A percentile compares a stretch with the other conserved stretches of the same genome.
Evolutionary conservation across 1,140 invertebrate genomes (phyloP).

Genomic region (Batillaria attramentaria): DNA sequence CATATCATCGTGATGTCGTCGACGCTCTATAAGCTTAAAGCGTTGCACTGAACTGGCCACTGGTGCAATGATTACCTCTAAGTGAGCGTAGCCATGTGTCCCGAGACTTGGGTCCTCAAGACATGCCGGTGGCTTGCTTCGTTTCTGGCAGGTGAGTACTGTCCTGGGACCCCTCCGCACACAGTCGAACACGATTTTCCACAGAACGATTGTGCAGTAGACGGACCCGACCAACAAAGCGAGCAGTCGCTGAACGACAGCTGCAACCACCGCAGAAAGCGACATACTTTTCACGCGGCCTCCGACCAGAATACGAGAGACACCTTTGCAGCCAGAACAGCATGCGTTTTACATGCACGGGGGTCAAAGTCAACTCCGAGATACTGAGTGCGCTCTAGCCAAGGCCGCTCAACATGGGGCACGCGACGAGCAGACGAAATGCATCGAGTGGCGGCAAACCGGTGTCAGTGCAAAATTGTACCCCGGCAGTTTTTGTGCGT

Average conservation of each 20-base stretch:
- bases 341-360: too few species aligned
- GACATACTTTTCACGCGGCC: not conserved
- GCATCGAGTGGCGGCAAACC: too few species aligned
- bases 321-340: too few species aligned
- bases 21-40: constrained; percentile 53
- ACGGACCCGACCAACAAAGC: not conserved
- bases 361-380: not conserved
- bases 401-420: not conserved
- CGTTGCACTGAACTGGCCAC: not conserved
- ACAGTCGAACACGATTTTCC: not conserved
- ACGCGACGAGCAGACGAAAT: not conserved
- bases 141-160: constrained; percentile 32
- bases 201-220: not conserved
- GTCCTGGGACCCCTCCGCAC: constrained; percentile 9
- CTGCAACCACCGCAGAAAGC: not conserved
- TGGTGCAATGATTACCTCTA: constrained; percentile 48
- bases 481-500: too few species aligned
- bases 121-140: constrained; percentile 49
- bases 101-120: constrained; percentile 54
- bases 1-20: constrained; percentile 80
- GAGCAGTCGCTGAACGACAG: not conserved
- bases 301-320: too few species aligned
- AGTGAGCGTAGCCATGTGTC: constrained; percentile 53
- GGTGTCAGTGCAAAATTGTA: too few species aligned
- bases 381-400: not conserved